Percentiles rank a stretch among this genome's conserved stretches.
Conservation (phyloP, 2,797 vertebrate genomes). For the Pseudomugil gertrudae region DNA sequence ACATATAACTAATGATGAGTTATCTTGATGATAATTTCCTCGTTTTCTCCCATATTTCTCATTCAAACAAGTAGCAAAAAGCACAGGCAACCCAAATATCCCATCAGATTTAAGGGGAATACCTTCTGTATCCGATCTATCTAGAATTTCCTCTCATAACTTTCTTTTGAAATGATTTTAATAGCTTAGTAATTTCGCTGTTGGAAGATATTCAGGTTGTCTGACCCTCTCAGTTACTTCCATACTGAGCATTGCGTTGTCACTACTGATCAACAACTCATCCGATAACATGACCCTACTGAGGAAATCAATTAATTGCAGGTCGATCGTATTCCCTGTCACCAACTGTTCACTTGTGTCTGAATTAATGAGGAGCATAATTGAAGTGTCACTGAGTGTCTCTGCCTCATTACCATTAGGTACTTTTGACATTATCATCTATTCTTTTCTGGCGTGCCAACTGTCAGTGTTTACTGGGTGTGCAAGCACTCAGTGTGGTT, state of each 20-base stretch:
- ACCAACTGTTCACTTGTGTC: constrained; percentile 63
- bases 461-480: constrained; percentile 61
- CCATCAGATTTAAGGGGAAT: not conserved
- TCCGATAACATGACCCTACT: constrained; percentile 21
- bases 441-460: constrained; percentile 62
- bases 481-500: constrained; percentile 46
- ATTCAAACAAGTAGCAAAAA: not conserved
- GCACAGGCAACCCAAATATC: not conserved
- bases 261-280: constrained; percentile 60
- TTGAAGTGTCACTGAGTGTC: constrained; percentile 53
- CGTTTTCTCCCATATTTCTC: not conserved
- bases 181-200: constrained; percentile 28
- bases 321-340: constrained; percentile 46
- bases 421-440: constrained; percentile 60
- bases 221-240: constrained; percentile 50
- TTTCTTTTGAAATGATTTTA: not conserved
- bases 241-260: constrained; percentile 61
- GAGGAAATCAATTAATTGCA: constrained; percentile 60
- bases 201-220: constrained; percentile 33
- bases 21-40: not conserved
- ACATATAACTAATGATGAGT: not conserved
- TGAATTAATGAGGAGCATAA: constrained; percentile 66
- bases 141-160: not conserved
- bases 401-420: constrained; percentile 46
- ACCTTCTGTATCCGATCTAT: not conserved